phyloP scores from a whole-genome alignment of 1,140 invertebrate genomes.

The Notospermus geniculatus region DNA sequence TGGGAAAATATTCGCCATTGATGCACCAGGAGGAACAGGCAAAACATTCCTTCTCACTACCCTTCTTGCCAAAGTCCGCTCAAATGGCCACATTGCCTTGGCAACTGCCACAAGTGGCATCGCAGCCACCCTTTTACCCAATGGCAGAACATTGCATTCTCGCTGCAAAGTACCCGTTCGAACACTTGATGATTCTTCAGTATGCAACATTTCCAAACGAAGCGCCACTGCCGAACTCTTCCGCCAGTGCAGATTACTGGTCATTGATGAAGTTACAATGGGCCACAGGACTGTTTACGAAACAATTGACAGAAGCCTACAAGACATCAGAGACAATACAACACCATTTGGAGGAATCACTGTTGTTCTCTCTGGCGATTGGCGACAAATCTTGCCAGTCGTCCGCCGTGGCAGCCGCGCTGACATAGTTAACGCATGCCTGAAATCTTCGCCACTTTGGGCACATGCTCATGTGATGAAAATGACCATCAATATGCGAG shows the following conservation, averaged over 20 bases:
- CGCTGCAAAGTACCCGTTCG: constrained; percentile 29
- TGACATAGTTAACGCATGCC: constrained; percentile 55
- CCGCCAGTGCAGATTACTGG: not conserved
- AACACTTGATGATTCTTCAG: constrained; percentile 48
- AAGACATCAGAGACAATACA: constrained; percentile 36
- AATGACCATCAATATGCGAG: constrained; percentile 28
- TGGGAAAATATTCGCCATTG: constrained; percentile 38
- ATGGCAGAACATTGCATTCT: constrained; percentile 25
- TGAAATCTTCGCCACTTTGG: constrained; percentile 54
- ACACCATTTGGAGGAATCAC: constrained; percentile 44
- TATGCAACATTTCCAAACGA: not conserved
- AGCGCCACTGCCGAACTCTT: not conserved
- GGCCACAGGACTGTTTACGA: not conserved
- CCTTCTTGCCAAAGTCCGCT: constrained; percentile 26
- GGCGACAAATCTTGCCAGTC: constrained; percentile 59
- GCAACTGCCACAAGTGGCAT: constrained; percentile 30
- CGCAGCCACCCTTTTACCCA: constrained; percentile 24
- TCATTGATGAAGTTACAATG: not conserved
- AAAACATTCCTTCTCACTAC: constrained; percentile 13
- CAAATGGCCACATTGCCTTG: constrained; percentile 21
- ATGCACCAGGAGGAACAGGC: constrained; percentile 27
- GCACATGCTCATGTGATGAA: constrained; percentile 20
- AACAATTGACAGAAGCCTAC: constrained; percentile 23
- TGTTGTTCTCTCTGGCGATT: constrained; percentile 56
- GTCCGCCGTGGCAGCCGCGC: constrained; percentile 51